Base-by-base conservation (phyloP, 2,113 vertebrate genomes). In the Himantopus leucocephalus region DNA sequence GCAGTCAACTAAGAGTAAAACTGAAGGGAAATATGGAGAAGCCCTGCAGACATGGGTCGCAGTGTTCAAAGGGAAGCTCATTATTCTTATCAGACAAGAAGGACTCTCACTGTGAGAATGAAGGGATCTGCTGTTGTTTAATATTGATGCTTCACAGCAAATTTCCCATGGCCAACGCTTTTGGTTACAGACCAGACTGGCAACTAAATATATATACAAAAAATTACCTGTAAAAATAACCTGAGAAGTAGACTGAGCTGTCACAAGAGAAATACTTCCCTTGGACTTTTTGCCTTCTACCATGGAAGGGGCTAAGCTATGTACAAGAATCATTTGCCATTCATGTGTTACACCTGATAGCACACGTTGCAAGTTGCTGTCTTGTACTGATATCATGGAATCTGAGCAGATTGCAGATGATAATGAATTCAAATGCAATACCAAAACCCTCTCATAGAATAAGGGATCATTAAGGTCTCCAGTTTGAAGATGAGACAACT, bases 31-130 rank as follows among this genome's bases (percentile, higher is more conserved):
- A 37, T 3, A 1, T 19, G 79, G 39, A 48, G 48, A 20, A 19
- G 20, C 17, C n/a, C 43, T 90, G 63, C 43, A 90, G 75, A 26
- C 2, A 1, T 14, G n/a, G 7, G 43, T 37, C 0, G 0, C 35
- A 29, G 29, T 8, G 26, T 41, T 71, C 34, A 53, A 53, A 94
- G 4, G 21, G 26, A 64, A 75, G 12, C 20, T 76, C 3, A 5
- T 75, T 53, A 53, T 34, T 72, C 50, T 59, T 29, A 43, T 32
- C 27, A 47, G 24, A 35, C 21, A 55, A 76, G 37, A 66, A 66
- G 29, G 39, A 59, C 27, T 21, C 39, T 64, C 8, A 22, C 24
- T 11, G 22, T 1, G 2, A 43, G 32, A 74, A 63, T 19, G 7
- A 73, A 55, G 41, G n/a, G 47, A 62, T 50, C n/a, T 55, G 22